Base-by-base conservation (phyloP, 2,797 vertebrate genomes). In the Muscicapa striata region DNA sequence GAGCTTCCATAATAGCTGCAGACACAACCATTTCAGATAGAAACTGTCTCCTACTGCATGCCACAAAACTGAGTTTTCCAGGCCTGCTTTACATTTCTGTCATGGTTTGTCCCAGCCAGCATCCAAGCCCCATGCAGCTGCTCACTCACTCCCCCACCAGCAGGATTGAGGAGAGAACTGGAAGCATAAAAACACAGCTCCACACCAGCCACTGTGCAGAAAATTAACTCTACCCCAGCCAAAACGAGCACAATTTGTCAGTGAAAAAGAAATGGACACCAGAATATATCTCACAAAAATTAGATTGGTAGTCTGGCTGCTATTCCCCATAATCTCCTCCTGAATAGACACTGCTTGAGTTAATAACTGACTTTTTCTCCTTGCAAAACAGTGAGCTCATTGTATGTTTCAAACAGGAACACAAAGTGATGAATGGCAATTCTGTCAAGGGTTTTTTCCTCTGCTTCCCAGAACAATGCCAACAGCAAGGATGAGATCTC, bases 311-410 rank as follows among this genome's bases (percentile, higher is more conserved):
- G n/a, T 34, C 43, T 86, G 73, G 51, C 32, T 72, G 73, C 73
- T 91, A 41, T 63, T 88, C 34, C 32, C 8, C 20, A 36, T 85
- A 87, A 89, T 92, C 61, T 76, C 38, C 61, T 87, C 48, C 66
- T 66, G 79, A 90, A 91, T 15, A 91, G 72, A 93, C 78, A 48
- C 36, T 54, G 27, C 43, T 84, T 77, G 58, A 93, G 75, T 74
- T 86, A 72, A 55, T 78, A 87, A 73, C 27, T 66, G 74, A 49
- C 20, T 81, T 92, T 82, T 93, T 84, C 70, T 89, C 66, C 55
- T 88, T 61, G 43, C 52, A 46, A 92, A 95, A 96, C 79, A 94
- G 69, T 78, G 69, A 91, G 63, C 12, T 86, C 17, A 55, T 84
- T 93, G 62, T 92, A 30, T 49, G 66, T 78, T 87, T 91, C 79